Conservation (phyloP, 1,140 invertebrate genomes). For the Heliconius nattereri region DNA sequence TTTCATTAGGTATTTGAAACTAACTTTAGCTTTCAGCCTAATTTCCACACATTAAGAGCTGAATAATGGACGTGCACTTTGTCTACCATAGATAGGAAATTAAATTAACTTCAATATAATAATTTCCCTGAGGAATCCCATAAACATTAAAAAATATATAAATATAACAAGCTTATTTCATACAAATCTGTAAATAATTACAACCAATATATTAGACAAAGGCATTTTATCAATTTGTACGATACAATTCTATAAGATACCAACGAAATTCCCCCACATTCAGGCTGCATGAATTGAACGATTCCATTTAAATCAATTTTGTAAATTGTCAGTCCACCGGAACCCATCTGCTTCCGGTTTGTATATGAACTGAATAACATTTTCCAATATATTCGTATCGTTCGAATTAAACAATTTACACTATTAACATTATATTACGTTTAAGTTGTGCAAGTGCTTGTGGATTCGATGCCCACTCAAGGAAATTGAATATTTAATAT, state of each 20-base stretch:
- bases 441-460: neutral
- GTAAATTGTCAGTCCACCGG: conserved; percentile 17
- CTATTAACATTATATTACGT: neutral
- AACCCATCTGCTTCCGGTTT: conserved; percentile 19
- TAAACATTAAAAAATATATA: no score
- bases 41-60: no score
- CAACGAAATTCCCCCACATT: neutral
- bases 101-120: no score
- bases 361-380: conserved; percentile 26
- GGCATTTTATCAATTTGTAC: neutral
- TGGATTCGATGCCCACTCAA: no score
- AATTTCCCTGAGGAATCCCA: no score
- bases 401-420: neutral
- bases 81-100: no score
- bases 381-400: neutral
- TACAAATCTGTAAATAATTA: no score
- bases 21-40: no score
- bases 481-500: no score
- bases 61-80: no score
- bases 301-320: conserved; percentile 21
- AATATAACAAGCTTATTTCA: no score
- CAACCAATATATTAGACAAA: neutral
- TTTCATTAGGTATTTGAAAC: no score
- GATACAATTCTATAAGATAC: neutral
- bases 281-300: conserved; percentile 3